A percentile compares a stretch with the other conserved stretches of the same genome.
phyloP scores from a whole-genome alignment of 1,140 invertebrate species.

The Campoletis sonorensis region DNA sequence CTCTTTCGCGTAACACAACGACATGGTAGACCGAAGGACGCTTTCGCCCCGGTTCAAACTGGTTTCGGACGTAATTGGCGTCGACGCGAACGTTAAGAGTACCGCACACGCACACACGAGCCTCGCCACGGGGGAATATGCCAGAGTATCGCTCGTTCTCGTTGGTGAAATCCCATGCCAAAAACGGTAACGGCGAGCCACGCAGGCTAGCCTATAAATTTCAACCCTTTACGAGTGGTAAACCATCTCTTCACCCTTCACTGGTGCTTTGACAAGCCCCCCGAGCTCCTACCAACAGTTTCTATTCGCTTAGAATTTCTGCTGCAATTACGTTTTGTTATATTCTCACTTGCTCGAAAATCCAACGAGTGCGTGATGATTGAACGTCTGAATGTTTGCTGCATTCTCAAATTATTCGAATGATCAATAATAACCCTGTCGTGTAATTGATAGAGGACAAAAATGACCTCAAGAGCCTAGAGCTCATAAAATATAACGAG shows the following conservation, averaged over 20 bases:
- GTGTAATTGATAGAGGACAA: too few species aligned
- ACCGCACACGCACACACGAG: constrained; percentile 29
- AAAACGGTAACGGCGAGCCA: constrained; percentile 35
- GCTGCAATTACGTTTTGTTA: constrained; percentile 14
- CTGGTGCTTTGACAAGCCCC: not conserved
- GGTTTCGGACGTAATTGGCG: constrained; percentile 69
- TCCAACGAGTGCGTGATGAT: not conserved
- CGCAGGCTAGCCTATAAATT: constrained; percentile 30
- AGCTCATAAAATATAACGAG: too few species aligned
- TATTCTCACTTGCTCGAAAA: not conserved
- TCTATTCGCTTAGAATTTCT: not conserved
- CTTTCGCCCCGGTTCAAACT: constrained; percentile 53
- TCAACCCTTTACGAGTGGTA: constrained; percentile 36
- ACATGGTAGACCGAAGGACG: constrained; percentile 30
- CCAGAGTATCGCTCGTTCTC: constrained; percentile 24
- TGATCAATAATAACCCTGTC: too few species aligned
- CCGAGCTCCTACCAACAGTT: not conserved
- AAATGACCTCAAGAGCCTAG: too few species aligned
- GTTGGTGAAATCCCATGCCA: constrained; percentile 30
- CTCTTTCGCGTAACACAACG: constrained; percentile 24
- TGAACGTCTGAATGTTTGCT: not conserved
- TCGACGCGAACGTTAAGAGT: constrained; percentile 55
- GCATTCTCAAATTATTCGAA: too few species aligned
- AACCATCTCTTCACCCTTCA: not conserved
- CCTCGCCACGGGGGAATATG: constrained; percentile 11